These are phyloP conservation scores for Hypotaenidia okinawae DNA, from an alignment of 2,797 vertebrate genomes.

Conservation along the genomic window DNA sequence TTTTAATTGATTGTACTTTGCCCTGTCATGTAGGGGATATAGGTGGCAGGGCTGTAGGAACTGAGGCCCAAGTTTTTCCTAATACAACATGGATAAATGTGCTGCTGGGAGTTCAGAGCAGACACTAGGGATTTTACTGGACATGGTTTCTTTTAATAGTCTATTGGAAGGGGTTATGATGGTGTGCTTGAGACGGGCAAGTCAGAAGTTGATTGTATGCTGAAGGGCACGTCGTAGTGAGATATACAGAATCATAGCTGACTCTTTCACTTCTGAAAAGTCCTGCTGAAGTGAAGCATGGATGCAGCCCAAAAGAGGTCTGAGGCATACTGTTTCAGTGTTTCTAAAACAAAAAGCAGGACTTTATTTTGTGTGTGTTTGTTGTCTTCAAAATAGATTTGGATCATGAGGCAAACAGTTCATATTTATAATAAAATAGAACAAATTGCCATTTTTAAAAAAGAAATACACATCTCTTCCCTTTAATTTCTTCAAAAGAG, in stretches of 20 bases:
- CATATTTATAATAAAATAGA: neutral
- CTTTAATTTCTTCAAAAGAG: neutral
- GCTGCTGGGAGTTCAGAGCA: neutral
- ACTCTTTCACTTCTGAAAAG: neutral
- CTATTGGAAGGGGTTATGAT: neutral
- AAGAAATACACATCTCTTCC: neutral
- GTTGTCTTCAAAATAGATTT: neutral
- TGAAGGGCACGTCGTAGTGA: neutral
- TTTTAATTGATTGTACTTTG: neutral
- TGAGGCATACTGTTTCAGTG: neutral
- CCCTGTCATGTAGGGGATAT: neutral
- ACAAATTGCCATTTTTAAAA: neutral
- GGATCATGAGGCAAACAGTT: neutral
- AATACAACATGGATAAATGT: neutral
- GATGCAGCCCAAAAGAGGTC: neutral
- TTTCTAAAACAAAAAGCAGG: neutral
- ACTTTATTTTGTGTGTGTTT: neutral
- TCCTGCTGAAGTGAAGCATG: neutral
- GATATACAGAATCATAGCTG: neutral
- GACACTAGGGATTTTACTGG: neutral
- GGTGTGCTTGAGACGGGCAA: neutral
- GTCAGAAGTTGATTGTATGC: neutral
- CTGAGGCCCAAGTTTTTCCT: neutral
- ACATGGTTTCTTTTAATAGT: neutral
- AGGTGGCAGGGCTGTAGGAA: neutral